Conservation (phyloP, 2,797 vertebrate genomes). For the Selene dorsalis region DNA sequence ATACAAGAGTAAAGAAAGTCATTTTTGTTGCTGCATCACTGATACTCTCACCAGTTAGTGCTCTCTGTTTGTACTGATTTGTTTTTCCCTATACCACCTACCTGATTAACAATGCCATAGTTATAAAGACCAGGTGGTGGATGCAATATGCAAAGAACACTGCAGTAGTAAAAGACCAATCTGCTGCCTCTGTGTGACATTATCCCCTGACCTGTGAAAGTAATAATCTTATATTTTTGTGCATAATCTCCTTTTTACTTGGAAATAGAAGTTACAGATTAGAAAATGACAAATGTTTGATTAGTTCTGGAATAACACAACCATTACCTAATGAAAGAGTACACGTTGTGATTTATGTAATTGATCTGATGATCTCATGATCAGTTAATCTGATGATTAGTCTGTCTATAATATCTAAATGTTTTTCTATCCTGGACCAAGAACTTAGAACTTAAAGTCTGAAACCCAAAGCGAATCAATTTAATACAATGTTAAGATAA, state of each 20-base stretch:
- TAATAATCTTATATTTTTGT: background rate
- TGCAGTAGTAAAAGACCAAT: background rate
- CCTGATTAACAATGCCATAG: background rate
- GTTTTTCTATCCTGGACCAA: too few relatives aligned
- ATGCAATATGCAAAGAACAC: conserved; percentile 21
- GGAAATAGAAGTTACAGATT: background rate
- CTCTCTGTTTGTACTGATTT: conserved; percentile 9
- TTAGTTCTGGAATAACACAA: background rate
- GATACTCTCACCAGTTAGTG: background rate
- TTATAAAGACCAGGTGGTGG: conserved; percentile 20
- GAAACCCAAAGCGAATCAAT: background rate
- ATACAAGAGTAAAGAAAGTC: background rate
- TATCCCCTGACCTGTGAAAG: background rate
- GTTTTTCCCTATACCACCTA: conserved; percentile 17
- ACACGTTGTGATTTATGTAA: background rate
- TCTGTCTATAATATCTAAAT: too few relatives aligned
- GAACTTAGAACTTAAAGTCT: too few relatives aligned
- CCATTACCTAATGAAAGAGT: background rate
- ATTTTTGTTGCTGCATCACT: background rate
- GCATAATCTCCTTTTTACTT: background rate
- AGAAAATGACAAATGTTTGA: background rate
- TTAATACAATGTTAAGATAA: too few relatives aligned
- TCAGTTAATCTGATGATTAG: background rate
- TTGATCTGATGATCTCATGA: background rate
- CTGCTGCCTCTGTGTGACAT: background rate